Evolutionary conservation across 2,797 vertebrate genomes (phyloP), one percentile per base, ranked within the genome.

Genomic region (Chelidonichthys spinosus): DNA sequence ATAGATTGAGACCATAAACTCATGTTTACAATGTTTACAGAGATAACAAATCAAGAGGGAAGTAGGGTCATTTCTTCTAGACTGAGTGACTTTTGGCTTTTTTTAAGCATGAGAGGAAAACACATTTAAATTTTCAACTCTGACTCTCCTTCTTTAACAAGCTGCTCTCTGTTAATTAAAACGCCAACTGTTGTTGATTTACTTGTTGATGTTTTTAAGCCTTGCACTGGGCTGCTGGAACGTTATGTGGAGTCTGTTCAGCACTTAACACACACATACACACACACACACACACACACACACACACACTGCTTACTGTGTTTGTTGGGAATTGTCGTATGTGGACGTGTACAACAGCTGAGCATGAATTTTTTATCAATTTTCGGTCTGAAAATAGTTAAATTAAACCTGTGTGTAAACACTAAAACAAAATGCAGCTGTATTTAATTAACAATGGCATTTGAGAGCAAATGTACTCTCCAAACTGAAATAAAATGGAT

Each of bases 181-280:
- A 69, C 74, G 63, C 46, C 69, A 73, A 69, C 64, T 69, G 69
- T 43, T 76, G 52, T 60, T 72, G 37, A 58, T 72, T 67, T 63
- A 50, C 68, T 67, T 74, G 5, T 68, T 18, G 55, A 43, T 25
- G 25, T 25, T 25, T 70, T 71, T 53, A 78, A 78, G 78, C 79
- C 58, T 71, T 62, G 42, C 35, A 47, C 44, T 43, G 32, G 9
- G 58, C 71, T 59, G 67, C 67, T 54, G 53, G 47, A 63, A 46
- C 59, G 60, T 44, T 39, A 49, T 63, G 66, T 66, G 56, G 50
- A 66, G 39, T 53, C 37, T 50, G 15, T 40, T 62, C 54, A 63
- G 69, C 40, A 62, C 52, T 52, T 13, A 7, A 67, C 50, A 33
- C 50, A 13, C 50, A 50, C 49, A 25, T 18, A 50, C 49, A 50